A percentile compares a stretch with the other conserved stretches of the same genome.
phyloP scores from a whole-genome alignment of 2,888 invertebrate genomes.

The Lycia hirtaria region DNA sequence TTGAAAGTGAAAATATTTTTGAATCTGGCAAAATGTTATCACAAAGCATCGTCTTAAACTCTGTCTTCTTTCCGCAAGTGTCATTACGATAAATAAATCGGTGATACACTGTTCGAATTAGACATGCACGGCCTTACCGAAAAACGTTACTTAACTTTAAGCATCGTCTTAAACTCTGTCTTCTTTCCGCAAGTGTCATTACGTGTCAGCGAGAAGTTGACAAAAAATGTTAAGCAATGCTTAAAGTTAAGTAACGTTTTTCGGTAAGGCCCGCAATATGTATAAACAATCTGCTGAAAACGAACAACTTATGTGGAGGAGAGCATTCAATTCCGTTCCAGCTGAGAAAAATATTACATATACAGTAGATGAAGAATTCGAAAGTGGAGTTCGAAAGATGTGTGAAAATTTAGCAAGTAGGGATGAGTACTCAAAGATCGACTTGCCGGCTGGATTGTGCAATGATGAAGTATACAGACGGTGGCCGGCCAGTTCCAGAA shows the following conservation, averaged over 20 bases:
- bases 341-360: slow-evolving; percentile 52
- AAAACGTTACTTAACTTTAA: too few species aligned
- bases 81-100: slow-evolving; percentile 75
- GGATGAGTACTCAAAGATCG: slow-evolving; percentile 62
- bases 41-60: slow-evolving; percentile 70
- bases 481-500: slow-evolving; percentile 58
- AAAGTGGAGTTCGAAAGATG: slow-evolving; percentile 62
- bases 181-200: too few species aligned
- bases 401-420: slow-evolving; percentile 67
- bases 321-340: slow-evolving; percentile 55
- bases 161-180: too few species aligned
- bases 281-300: slow-evolving; percentile 48
- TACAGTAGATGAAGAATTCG: slow-evolving; percentile 68
- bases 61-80: too few species aligned
- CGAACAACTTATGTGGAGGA: slow-evolving; percentile 71
- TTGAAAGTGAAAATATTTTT: slow-evolving; percentile 63
- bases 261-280: too few species aligned
- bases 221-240: too few species aligned
- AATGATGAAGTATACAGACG: slow-evolving; percentile 63
- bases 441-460: slow-evolving; percentile 63
- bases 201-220: too few species aligned
- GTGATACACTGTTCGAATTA: slow-evolving; percentile 57
- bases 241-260: too few species aligned
- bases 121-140: too few species aligned
- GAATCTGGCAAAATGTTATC: slow-evolving; percentile 73